A percentile compares a stretch with the other conserved stretches of the same genome.
These are phyloP conservation scores for Siniperca obscura DNA, from an alignment of 2,797 vertebrate species.

Conservation along the genomic window DNA sequence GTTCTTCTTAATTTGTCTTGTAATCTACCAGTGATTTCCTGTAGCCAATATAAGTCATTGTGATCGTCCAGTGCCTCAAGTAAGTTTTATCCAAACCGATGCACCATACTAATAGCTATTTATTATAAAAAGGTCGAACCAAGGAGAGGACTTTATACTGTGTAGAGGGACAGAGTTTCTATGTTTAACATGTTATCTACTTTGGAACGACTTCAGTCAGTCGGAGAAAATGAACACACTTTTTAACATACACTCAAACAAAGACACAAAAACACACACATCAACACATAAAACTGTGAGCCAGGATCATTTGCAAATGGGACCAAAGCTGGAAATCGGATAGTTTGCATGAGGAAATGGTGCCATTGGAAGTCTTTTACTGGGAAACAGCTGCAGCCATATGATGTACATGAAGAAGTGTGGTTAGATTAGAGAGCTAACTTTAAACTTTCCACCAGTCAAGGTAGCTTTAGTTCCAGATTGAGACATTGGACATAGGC, in stretches of 20 bases:
- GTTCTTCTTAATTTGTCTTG: constrained; percentile 22
- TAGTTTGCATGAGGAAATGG: not conserved
- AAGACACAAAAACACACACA: not conserved
- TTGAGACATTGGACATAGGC: not conserved
- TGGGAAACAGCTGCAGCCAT: constrained; percentile 7
- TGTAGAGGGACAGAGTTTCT: not conserved
- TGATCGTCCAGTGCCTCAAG: too few species aligned
- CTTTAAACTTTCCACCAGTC: not conserved
- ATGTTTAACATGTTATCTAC: not conserved
- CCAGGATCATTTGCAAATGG: not conserved
- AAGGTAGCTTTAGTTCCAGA: not conserved
- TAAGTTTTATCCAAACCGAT: constrained; percentile 16
- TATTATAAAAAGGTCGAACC: not conserved
- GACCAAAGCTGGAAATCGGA: not conserved
- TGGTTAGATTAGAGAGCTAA: not conserved
- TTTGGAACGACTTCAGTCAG: not conserved
- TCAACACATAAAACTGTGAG: not conserved
- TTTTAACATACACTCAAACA: too few species aligned
- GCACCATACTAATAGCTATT: constrained; percentile 17
- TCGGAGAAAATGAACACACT: too few species aligned
- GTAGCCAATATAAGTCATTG: too few species aligned
- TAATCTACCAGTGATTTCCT: constrained; percentile 32
- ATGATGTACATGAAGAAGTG: not conserved
- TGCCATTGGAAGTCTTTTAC: not conserved
- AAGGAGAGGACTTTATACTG: too few species aligned